Conservation (phyloP, 2,888 invertebrate genomes). For the Cartodere bifasciata region DNA sequence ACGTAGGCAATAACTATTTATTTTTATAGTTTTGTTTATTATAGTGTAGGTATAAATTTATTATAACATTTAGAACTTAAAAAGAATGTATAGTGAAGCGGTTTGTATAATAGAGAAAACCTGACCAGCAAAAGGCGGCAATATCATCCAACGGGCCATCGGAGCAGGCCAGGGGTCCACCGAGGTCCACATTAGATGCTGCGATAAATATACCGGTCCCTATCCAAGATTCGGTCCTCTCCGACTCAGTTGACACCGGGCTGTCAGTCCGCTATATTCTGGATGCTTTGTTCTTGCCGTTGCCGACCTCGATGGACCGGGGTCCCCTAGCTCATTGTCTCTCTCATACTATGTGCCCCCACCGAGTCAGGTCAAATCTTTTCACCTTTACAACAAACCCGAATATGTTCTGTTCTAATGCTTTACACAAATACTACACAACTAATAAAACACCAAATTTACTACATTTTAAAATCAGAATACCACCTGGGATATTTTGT, state of each 20-base stretch:
- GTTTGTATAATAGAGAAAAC: conserved; percentile 12
- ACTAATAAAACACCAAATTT: no score
- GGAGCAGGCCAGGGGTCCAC: conserved; percentile 16
- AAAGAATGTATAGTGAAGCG: no score
- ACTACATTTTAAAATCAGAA: no score
- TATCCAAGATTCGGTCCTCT: conserved; percentile 19
- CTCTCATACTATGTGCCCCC: conserved; percentile 7
- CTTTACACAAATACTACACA: no score
- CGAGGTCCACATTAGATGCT: conserved; percentile 23
- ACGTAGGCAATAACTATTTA: no score
- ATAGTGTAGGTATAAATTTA: conserved; percentile 15
- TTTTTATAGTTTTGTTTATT: no score
- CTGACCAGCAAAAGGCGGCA: conserved; percentile 8
- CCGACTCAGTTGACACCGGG: conserved; percentile 27
- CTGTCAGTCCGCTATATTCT: conserved; percentile 23
- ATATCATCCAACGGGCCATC: no score
- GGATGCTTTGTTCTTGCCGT: conserved; percentile 25
- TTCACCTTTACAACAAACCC: conserved; percentile 11
- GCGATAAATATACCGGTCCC: conserved; percentile 27
- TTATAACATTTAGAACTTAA: conserved; percentile 14
- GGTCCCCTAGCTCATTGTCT: conserved; percentile 15
- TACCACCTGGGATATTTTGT: no score
- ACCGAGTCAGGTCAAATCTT: conserved; percentile 13
- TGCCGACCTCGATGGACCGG: conserved; percentile 21
- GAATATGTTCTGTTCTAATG: no score